Base-by-base conservation (phyloP, 2,113 vertebrate genomes). In the Dunckerocampus dactyliophorus region DNA sequence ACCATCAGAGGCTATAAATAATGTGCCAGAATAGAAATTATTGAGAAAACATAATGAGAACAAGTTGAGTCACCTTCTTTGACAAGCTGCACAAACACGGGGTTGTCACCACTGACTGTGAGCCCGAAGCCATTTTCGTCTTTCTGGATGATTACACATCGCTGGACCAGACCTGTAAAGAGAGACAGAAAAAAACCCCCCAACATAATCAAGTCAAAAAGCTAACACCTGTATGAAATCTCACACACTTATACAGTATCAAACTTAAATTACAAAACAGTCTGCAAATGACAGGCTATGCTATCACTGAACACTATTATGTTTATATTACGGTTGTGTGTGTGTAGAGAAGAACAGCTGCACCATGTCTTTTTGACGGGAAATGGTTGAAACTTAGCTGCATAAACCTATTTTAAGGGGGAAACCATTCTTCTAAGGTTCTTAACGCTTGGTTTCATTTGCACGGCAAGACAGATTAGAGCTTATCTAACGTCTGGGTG, bases 101-200 rank as follows among this genome's bases (percentile, higher is more conserved):
- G 97, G 86, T 98, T 99, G 90, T 99, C 97, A 69, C 97, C 96
- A 50, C 97, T 98, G 90, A 99, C 96, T 1, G 97, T 99, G 90
- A 99, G 91, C 83, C 96, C 97, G 74, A 98, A 99, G 81, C 97
- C 97, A 88, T 96, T 97, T 85, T 98, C 95, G 91, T 98, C 95
- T 84, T 95, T 91, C 82, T 98, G 96, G 88, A 99, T 98, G 88
- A 99, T 94, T 63, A 99, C 97, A 69, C 97, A 99, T 72, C 97
- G 92, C 59, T 98, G 97, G 88, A 99, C 97, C 71, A 99, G 94
- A 89, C 97, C 97, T 99, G 90, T 19, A 62, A 14, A 64, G 77
- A 47, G 70, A 79, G 61, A 77, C 39, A 46, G 28, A 55, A 54
- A 55, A 73, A 11, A 47, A 66, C 34, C n/a, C 68, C 42, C 31